phyloP scores from a whole-genome alignment of 1,140 invertebrate species.

The Drosophila murphyi region DNA sequence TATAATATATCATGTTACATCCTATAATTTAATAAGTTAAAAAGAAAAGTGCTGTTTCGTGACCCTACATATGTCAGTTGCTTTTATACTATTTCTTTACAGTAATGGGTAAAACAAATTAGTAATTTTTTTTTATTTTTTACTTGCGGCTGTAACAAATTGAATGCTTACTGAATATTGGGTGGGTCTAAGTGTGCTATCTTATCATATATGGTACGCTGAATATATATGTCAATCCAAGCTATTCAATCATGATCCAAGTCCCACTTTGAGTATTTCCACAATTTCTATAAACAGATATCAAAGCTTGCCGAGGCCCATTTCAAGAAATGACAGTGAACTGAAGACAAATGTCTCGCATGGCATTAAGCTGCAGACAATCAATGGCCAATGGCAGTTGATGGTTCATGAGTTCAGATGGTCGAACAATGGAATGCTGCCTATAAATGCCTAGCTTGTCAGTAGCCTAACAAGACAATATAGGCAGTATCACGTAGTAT shows the following conservation, averaged over 20 bases:
- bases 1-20: too few relatives aligned
- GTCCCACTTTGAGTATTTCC: slow-evolving; percentile 42
- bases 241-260: slow-evolving; percentile 43
- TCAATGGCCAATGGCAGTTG: slow-evolving; percentile 18
- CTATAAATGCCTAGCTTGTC: slow-evolving; percentile 31
- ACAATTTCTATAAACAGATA: slow-evolving; percentile 37
- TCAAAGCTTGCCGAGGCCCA: slow-evolving; percentile 13
- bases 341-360: slow-evolving; percentile 41
- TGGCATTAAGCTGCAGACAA: slow-evolving; percentile 64
- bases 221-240: slow-evolving; percentile 31
- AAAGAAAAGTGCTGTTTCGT: too few relatives aligned
- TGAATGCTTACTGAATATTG: not conserved
- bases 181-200: too few relatives aligned
- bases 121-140: too few relatives aligned
- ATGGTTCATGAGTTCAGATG: slow-evolving; percentile 60
- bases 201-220: not conserved
- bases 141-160: not conserved
- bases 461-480: slow-evolving; percentile 59
- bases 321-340: slow-evolving; percentile 26
- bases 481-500: slow-evolving; percentile 10
- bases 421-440: slow-evolving; percentile 36
- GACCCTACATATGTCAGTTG: too few relatives aligned
- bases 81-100: too few relatives aligned
- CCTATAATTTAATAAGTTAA: too few relatives aligned
- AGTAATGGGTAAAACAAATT: too few relatives aligned